Base-by-base conservation (phyloP, 1,140 invertebrate species). In the Gryllus bimaculatus region DNA sequence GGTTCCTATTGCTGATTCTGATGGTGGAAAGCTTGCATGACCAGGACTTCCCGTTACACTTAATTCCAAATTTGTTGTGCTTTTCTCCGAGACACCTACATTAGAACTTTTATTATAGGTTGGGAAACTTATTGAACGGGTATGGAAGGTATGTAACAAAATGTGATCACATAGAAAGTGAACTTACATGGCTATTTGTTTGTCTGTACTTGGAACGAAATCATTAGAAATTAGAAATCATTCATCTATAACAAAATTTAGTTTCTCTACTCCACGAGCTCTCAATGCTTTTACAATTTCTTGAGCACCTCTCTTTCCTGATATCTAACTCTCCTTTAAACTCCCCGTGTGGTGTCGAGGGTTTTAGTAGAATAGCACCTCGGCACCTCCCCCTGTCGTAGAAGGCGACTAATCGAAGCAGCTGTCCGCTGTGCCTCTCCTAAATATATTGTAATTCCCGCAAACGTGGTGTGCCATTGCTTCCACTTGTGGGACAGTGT, bases 241-340 rank as follows among this genome's bases (percentile, higher is more conserved):
- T 83, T 90, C 90, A 83, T 90, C 90, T 10, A 89, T 80, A 15
- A 90, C 81, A 82, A 88, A 90, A 81, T 89, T 88, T 13, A 90
- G 80, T 48, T 80, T 73, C n/a, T 82, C 39, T 10, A 88, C 83
- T n/a, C 85, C 85, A 77, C 85, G 80, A 0, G 81, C 80, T 78
- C 82, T 78, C 20, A 90, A 81, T 15, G 83, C 49, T 48, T 84
- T 81, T 18, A 85, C 85, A 15, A 90, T 84, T 48, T 83, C 79
- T 66, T 81, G 80, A 8, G 89, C 89, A 13, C 89, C 89, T 82
- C 87, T 83, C 8, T 79, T 20, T 10, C 89, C 89, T 18, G 54
- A 66, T 15, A 85, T 82, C 87, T 88, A 80, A n/a, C n/a, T n/a
- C n/a, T n/a, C n/a, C n/a, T n/a, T n/a, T n/a, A n/a, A n/a, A n/a